These are phyloP conservation scores for Atta colombica DNA, from an alignment of 1,140 invertebrate species.

Conservation along the genomic window DNA sequence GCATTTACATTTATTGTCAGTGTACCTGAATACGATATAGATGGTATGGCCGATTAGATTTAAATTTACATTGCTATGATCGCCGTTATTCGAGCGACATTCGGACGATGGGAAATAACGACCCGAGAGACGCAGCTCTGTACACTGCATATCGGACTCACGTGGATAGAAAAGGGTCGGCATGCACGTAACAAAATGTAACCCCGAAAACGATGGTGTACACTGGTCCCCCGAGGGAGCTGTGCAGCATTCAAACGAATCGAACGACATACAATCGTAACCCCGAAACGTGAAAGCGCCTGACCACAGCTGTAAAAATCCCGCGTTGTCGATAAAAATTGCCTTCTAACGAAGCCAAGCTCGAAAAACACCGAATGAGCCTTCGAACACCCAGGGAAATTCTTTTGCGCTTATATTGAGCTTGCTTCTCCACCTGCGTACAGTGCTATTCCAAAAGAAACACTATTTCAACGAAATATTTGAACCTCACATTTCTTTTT, in stretches of 20 bases:
- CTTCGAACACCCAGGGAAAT: slow-evolving; percentile 49
- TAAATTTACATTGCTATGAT: slow-evolving; percentile 58
- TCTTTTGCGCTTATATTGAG: slow-evolving; percentile 50
- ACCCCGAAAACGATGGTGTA: slow-evolving; percentile 65
- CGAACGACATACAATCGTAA: slow-evolving; percentile 50
- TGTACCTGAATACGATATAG: not conserved
- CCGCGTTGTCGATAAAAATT: slow-evolving; percentile 74
- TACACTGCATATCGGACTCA: slow-evolving; percentile 27
- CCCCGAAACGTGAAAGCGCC: slow-evolving; percentile 58
- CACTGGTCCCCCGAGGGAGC: slow-evolving; percentile 48
- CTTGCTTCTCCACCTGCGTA: slow-evolving; percentile 8
- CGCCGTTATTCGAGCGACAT: slow-evolving; percentile 52
- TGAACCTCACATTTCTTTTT: slow-evolving; percentile 26
- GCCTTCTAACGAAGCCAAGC: slow-evolving; percentile 71
- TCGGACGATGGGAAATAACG: slow-evolving; percentile 58
- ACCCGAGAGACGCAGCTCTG: slow-evolving; percentile 34
- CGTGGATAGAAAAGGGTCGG: slow-evolving; percentile 35
- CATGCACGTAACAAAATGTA: slow-evolving; percentile 69
- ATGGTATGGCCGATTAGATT: slow-evolving; percentile 50
- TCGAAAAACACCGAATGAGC: slow-evolving; percentile 69
- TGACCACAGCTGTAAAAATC: slow-evolving; percentile 72
- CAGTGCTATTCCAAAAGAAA: not conserved
- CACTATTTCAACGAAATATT: slow-evolving; percentile 15
- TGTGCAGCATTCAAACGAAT: slow-evolving; percentile 64
- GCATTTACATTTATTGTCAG: not conserved